Evolutionary conservation across 1,140 invertebrate genomes (phyloP), one percentile per base, ranked within the genome.

Genomic region (Brachionus rubens): DNA sequence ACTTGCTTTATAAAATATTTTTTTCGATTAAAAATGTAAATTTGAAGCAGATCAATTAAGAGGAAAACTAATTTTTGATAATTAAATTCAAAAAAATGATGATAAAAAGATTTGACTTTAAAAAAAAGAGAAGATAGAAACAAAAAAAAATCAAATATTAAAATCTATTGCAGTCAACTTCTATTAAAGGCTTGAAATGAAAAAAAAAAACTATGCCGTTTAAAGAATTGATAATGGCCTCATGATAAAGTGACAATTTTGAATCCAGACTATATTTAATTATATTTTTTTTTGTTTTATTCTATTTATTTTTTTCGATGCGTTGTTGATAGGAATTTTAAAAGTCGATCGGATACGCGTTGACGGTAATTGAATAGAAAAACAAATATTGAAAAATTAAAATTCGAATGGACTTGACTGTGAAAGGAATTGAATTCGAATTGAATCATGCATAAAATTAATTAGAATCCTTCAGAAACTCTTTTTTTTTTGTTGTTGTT

Each of bases 391-490:
- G 33, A 43, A 43, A 65, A 43, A 59, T 59, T 59, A 21, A 65
- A 43, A 43, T 65, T 65, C 21, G 40, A 41, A 41, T 65, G 59
- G 59, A 65, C 59, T 65, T 65, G 59, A 65, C 59, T 65, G 59
- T 24, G 2, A 46, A 46, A 14, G n/a, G 14, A 46, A n/a, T n/a
- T n/a, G n/a, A n/a, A n/a, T n/a, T n/a, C n/a, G 40, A 43, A 65
- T 19, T 43, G 59, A 65, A 46, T 65, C 59, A 65, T 65, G 59
- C 59, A 65, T 65, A 65, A 65, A 65, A 65, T 65, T 65, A 65
- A 65, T 65, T 65, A 65, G 59, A 65, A 65, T 65, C 59, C 59
- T 65, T 65, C 59, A 65, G 30, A 65, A 43, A 65, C 19, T 24
- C 43, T 28, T 65, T 21, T 65, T 43, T 65, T 65, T 36, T 36